These are phyloP conservation scores for Leucophenga maculata DNA, from an alignment of 2,888 invertebrate genomes.

Conservation along the genomic window DNA sequence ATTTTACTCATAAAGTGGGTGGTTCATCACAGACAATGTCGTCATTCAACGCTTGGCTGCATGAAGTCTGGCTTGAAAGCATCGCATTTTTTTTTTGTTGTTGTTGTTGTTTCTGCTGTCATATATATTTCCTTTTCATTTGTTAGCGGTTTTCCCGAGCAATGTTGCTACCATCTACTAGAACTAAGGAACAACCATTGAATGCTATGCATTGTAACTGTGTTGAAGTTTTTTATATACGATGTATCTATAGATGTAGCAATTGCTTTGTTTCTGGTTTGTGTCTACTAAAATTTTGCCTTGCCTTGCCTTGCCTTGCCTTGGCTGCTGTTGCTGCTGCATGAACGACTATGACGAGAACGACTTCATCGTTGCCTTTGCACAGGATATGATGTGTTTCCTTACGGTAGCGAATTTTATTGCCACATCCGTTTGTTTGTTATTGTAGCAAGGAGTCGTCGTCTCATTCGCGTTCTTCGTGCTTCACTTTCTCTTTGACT, in stretches of 20 bases:
- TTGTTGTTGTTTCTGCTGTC: not conserved
- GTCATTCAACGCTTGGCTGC: not conserved
- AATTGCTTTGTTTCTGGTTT: conserved; percentile 8
- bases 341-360: not conserved
- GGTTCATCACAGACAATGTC: no score
- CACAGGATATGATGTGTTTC: conserved; percentile 25
- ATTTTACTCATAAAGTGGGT: no score
- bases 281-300: not conserved
- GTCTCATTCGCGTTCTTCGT: not conserved
- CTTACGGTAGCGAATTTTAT: conserved; percentile 25
- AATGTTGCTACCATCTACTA: conserved; percentile 3
- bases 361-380: not conserved
- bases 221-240: not conserved
- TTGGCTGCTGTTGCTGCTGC: not conserved
- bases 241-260: not conserved
- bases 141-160: conserved; percentile 14
- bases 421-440: conserved; percentile 19
- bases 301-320: no score
- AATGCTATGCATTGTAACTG: not conserved
- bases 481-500: not conserved
- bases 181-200: not conserved
- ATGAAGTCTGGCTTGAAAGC: not conserved
- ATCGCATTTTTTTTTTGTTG: not conserved
- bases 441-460: conserved; percentile 2
- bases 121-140: conserved; percentile 20